These are phyloP conservation scores for Platycheirus albimanus DNA, from an alignment of 2,888 invertebrate species.

Conservation along the genomic window DNA sequence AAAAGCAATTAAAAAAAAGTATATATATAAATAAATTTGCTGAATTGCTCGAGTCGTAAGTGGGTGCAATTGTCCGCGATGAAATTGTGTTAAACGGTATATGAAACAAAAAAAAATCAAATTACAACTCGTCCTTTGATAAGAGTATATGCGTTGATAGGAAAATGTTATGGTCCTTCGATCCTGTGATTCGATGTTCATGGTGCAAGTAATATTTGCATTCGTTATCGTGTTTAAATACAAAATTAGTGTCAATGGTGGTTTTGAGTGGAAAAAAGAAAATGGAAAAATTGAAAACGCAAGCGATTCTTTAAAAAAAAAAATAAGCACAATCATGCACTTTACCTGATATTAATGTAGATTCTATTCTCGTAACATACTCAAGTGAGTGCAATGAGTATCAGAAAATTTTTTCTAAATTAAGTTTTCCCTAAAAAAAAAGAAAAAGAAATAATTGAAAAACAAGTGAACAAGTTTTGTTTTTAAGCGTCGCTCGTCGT, in stretches of 20 bases:
- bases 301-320: conserved; percentile 35
- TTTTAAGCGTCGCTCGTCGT: not conserved
- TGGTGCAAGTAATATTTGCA: not conserved
- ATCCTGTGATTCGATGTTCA: conserved; percentile 16
- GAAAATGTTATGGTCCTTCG: conserved; percentile 22
- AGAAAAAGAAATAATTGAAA: too few relatives aligned
- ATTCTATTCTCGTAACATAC: not conserved
- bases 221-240: conserved; percentile 15
- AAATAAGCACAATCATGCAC: too few relatives aligned
- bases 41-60: not conserved
- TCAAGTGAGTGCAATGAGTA: conserved; percentile 27
- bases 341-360: conserved; percentile 28
- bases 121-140: not conserved
- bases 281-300: conserved; percentile 23
- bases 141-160: too few relatives aligned
- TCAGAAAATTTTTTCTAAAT: conserved; percentile 2
- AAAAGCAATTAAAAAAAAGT: conserved; percentile 5
- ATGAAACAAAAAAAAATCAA: conserved; percentile 7
- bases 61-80: conserved; percentile 37
- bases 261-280: conserved; percentile 30
- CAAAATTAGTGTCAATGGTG: conserved; percentile 41
- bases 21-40: not conserved
- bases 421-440: not conserved
- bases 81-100: too few relatives aligned
- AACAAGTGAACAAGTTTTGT: conserved; percentile 18